phyloP scores from a whole-genome alignment of 2,797 vertebrate genomes.

The Acanthopagrus latus region DNA sequence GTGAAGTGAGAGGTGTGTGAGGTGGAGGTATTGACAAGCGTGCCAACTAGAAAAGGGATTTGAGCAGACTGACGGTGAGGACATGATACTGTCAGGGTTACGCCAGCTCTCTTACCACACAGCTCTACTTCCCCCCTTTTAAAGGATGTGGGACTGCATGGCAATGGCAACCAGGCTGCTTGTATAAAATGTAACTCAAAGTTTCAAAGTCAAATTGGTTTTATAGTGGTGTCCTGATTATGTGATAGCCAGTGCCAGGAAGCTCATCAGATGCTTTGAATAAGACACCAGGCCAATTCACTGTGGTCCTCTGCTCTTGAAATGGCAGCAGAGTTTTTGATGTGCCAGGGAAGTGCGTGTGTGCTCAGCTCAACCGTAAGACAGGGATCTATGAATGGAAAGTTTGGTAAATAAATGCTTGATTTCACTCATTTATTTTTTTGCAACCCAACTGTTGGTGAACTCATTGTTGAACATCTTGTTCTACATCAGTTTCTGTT shows the following conservation, averaged over 20 bases:
- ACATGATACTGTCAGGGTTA: constrained; percentile 73
- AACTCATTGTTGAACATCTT: constrained; percentile 5
- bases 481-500: constrained; percentile 3
- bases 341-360: constrained; percentile 30
- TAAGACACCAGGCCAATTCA: constrained; percentile 32
- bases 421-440: constrained; percentile 38
- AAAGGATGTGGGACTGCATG: constrained; percentile 60
- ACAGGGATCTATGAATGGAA: constrained; percentile 31
- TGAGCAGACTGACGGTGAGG: constrained; percentile 66
- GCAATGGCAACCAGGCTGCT: constrained; percentile 37
- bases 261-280: constrained; percentile 35
- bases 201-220: constrained; percentile 58
- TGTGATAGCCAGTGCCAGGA: constrained; percentile 16
- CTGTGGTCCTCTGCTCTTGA: constrained; percentile 29
- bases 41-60: constrained; percentile 68
- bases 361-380: constrained; percentile 19
- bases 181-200: constrained; percentile 38
- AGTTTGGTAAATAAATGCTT: constrained; percentile 36
- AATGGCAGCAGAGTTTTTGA: constrained; percentile 13
- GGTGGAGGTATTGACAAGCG: constrained; percentile 75
- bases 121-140: constrained; percentile 27
- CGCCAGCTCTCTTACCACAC: constrained; percentile 59
- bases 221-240: constrained; percentile 23
- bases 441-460: not conserved
- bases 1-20: constrained; percentile 63